Base-by-base conservation (phyloP, 2,888 invertebrate species). In the Pemphredon lugubris region DNA sequence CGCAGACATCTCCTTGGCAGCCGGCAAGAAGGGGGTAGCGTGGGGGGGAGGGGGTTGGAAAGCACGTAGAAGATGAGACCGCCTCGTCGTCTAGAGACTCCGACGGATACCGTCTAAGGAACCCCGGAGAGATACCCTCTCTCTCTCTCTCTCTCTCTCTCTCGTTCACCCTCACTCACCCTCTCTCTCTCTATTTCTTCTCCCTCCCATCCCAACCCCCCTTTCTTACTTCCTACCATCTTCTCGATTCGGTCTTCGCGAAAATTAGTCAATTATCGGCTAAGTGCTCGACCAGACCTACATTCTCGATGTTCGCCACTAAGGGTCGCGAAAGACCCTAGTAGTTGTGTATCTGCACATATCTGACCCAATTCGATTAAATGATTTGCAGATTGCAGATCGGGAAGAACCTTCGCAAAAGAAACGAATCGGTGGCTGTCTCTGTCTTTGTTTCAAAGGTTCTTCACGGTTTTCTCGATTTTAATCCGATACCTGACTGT, bases 221-320 rank as follows among this genome's bases (percentile, higher is more conserved):
- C 53, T 32, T 54, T 69, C 69, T 72, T 59, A 67, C 58, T 54
- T 7, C 18, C 55, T 16, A 7, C 16, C 34, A 34, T 5, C 50
- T 78, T 73, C 77, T 64, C 83, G 77, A 85, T 87, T 86, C 85
- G 84, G 84, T 86, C 87, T 88, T 87, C 81, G 79, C 79, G 83
- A 82, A 87, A 89, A 89, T 89, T 88, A 87, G 79, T 88, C 87
- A 88, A 89, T 89, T 89, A 89, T 86, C 86, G 76, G 82, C 84
- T 88, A 88, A 88, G 88, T 88, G 88, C 88, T 86, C 81, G 84
- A 83, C 83, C 81, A 85, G 85, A 85, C 85, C 85, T 84, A 83
- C 75, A 83, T 83, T 79, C 81, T 44, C 76, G 79, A 77, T 82
- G 80, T 78, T 81, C 70, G 61, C 74, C 74, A 60, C 66, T 44